Evolutionary conservation across 2,797 vertebrate species (phyloP).

Genomic region (Eidolon dupreanum): DNA sequence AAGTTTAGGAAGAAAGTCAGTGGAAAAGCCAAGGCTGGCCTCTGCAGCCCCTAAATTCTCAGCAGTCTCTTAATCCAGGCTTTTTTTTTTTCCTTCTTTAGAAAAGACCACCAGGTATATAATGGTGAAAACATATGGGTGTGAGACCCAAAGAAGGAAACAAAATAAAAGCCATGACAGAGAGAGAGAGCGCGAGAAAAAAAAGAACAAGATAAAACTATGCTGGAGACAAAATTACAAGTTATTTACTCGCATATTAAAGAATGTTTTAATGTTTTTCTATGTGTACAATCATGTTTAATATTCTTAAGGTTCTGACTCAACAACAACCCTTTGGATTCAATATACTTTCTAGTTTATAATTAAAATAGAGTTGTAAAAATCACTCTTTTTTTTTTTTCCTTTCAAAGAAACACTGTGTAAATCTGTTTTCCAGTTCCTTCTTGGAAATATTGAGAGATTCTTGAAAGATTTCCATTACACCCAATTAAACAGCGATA

Average conservation of each 20-base stretch:
- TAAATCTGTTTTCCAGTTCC: conserved; percentile 48
- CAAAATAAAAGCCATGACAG: background rate
- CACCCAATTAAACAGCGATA: background rate
- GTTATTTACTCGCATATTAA: background rate
- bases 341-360: conserved; percentile 27
- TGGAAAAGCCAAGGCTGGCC: background rate
- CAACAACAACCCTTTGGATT: background rate
- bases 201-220: background rate
- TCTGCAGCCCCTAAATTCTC: background rate
- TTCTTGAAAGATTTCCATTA: conserved; percentile 55
- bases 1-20: background rate
- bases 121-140: background rate
- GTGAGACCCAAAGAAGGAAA: background rate
- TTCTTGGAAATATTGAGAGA: conserved; percentile 18
- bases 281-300: background rate
- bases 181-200: background rate
- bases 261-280: conserved; percentile 24
- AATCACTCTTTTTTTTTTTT: background rate
- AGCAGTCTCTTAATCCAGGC: background rate
- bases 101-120: background rate
- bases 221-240: background rate
- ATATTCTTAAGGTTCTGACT: conserved; percentile 28
- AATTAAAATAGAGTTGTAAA: conserved; percentile 57
- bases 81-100: background rate
- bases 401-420: background rate